Evolutionary conservation across 2,113 vertebrate species (phyloP), one percentile per base, ranked within the genome.

Genomic region (Xyliphius kryptos): DNA sequence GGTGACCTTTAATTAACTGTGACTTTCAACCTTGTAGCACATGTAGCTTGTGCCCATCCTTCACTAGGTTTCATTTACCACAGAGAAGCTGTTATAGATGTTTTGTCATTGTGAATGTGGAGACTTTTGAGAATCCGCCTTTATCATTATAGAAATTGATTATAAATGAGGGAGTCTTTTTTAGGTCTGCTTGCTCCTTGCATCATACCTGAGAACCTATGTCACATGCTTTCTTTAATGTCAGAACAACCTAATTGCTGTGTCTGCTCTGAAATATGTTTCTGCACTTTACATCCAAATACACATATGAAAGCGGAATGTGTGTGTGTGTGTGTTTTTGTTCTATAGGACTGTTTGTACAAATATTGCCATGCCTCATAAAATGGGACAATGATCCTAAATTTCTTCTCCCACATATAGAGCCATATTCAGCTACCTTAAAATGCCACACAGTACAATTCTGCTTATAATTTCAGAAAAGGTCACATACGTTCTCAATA

Each of bases 1-100:
- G 64, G 61, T 71, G 70, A 72, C 70, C 71, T 76, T 73, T 76
- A 73, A 73, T 73, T 76, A 70, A 70, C 47, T 58, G 64, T 76
- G 70, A 70, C 74, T 73, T 73, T 67, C 70, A 70, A 66, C 70
- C 73, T 76, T 63, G 74, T 62, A 65, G 68, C 61, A 73, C 73
- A 71, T 63, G 58, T 61, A 61, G 37, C 16, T 38, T 20, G 8
- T n/a, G n/a, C n/a, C n/a, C 70, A 71, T 37, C 67, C 70, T 57
- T 73, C 67, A 55, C 64, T 62, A 26, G 61, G 12, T 76, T 72
- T 69, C 52, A 69, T 76, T 68, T 66, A 68, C 61, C 47, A 58
- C 61, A 50, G 49, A 63, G 66, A 63, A 21, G 54, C n/a, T n/a
- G n/a, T n/a, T n/a, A n/a, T n/a, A n/a, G n/a, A 46, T 71, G 69